Evolutionary conservation across 2,888 invertebrate genomes (phyloP), one percentile per base, ranked within the genome.

Genomic region (Ophraella communa): DNA sequence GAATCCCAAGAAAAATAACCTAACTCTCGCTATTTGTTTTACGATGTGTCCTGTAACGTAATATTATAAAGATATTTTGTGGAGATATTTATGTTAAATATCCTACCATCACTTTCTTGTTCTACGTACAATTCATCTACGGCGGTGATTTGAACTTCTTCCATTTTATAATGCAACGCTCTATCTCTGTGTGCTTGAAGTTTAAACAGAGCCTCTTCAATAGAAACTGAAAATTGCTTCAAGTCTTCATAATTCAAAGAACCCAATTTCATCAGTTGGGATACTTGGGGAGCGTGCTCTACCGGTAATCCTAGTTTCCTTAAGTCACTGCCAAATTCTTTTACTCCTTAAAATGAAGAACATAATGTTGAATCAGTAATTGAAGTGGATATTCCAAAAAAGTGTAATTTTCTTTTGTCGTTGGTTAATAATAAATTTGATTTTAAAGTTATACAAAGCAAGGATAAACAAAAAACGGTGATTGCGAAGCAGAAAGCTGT

Each of bases 221-320:
- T 88, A 74, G 91, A 91, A 72, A 90, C 87, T 11, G 96, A 94
- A 83, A 99, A 96, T 81, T 92, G 91, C 80, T 95, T 94, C 84
- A 98, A 88, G 77, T 96, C 95, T 79, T 95, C 94, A 80, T 88
- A 95, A 78, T 84, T 88, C 78, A 95, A 88, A 3, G 95, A 94
- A 24, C 98, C 99, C 66, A 99, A 87, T 84, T 99, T 99, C 82
- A 98, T 92, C 63, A 99, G 87, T 83, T 98, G 96, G 8, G 97
- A 96, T 56, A 95, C 91, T 86, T 95, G 96, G 1, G 98, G 98
- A 1, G 98, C 95, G 82, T 99, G 99, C 80, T 99, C 98, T 0
- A 99, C 93, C 0, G 97, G 97, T 75, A 96, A 85, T 14, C 97
- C 97, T 21, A 97, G 87, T 82, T 97, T 97, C 78, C 93, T 93